Base-by-base conservation (phyloP, 2,797 vertebrate species). In the Aldrovandia affinis region DNA sequence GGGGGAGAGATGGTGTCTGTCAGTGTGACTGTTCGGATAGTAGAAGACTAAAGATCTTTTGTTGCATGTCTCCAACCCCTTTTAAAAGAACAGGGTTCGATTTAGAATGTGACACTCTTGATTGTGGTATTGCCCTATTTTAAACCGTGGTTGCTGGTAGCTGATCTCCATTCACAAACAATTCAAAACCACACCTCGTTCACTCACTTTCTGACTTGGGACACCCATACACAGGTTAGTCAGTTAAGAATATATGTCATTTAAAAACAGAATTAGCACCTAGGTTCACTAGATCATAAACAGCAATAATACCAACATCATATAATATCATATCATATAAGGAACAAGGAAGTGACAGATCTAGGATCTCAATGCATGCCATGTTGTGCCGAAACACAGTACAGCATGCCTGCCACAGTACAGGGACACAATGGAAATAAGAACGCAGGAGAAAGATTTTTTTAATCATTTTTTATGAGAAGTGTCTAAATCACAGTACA, bases 81-180 rank as follows among this genome's bases (percentile, higher is more conserved):
- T 88, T 88, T 90, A 85, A 83, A 65, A 81, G 86, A 91, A 90
- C 90, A 89, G 89, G 88, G 88, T 91, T 90, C 91, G 88, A 91
- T 91, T 94, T 86, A 65, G 93, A 95, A 95, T 94, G 94, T 95
- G 93, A 88, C 77, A 84, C 89, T 81, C 18, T 61, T 65, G 86
- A 88, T 91, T 92, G 87, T 85, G 82, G 39, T 83, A 81, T 18
- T 83, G 85, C 20, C 89, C 0, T 87, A 88, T 89, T 68, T 88
- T 54, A 84, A 89, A 59, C 83, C 90, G 88, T 88, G 89, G 81
- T 83, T 86, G 84, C 83, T 84, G 82, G 80, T 84, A 77, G 80
- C 79, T 86, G 83, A 83, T 78, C 12, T 78, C 47, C 22, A 54
- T 54, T 52, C 7, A 39, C 33, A 28, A 54, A 78, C 75, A 50